phyloP scores from a whole-genome alignment of 2,113 vertebrate species.

The Tachysurus vachellii region DNA sequence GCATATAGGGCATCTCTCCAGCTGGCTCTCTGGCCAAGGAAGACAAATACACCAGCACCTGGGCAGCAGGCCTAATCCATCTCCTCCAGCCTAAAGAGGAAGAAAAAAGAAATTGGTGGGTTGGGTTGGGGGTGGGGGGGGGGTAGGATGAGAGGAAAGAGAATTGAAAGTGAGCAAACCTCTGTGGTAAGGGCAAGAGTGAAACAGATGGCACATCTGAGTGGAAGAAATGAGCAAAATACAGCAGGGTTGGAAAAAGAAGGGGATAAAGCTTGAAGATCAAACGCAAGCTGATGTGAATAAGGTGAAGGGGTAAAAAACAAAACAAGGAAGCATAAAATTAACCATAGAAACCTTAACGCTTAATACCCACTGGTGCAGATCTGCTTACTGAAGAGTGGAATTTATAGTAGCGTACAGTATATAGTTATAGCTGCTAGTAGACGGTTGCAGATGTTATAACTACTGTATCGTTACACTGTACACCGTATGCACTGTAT shows the following conservation, averaged over 20 bases:
- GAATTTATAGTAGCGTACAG: neutral
- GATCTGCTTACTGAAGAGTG: neutral
- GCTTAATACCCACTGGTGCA: neutral
- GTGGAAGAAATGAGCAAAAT: neutral
- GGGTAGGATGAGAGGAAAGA: conserved; percentile 17
- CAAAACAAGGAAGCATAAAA: neutral
- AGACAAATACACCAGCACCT: conserved; percentile 53
- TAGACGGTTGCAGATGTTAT: neutral
- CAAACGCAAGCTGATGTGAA: neutral
- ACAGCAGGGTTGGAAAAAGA: neutral
- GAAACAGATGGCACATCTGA: conserved; percentile 9
- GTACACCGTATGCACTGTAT: neutral
- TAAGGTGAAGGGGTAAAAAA: no score
- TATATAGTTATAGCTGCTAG: neutral
- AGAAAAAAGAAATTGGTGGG: conserved; percentile 17
- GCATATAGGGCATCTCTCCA: conserved; percentile 53
- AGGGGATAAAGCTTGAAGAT: neutral
- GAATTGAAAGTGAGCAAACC: conserved; percentile 18
- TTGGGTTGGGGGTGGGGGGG: conserved; percentile 13
- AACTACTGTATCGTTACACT: neutral
- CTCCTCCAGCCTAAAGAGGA: conserved; percentile 41
- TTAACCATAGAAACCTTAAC: neutral
- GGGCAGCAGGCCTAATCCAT: conserved; percentile 49
- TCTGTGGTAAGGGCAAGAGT: neutral
- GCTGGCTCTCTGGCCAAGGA: conserved; percentile 40